Base-by-base conservation (phyloP, 1,140 invertebrate genomes). In the Agrilus planipennis region DNA sequence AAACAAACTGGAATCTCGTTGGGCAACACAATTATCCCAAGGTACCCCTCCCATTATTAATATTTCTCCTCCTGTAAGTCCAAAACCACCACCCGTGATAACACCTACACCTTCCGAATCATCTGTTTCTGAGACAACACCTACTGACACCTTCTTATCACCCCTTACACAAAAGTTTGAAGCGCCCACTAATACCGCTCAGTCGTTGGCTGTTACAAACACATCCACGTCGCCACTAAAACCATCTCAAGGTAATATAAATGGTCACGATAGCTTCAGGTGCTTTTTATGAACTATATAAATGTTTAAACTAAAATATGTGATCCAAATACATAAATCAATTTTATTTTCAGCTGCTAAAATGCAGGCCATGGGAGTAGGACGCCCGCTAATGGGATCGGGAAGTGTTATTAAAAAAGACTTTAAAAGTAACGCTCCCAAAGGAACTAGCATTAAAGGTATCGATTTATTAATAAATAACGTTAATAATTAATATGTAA, bases 21-120 rank as follows among this genome's bases (percentile, higher is more conserved):
- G 55, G 38, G 56, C 58, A n/a, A 41, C 46, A 1, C 50, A 60
- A 15, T 34, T 48, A 1, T 20, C 51, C 15, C 67, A 61, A 59
- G 61, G 65, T 40, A 69, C 58, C 56, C 17, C 61, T 47, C 18
- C 59, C 55, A 7, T 35, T 58, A 21, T 46, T 40, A 4, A 25
- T n/a, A 51, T 38, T 32, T 41, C 50, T 28, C 42, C 47, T 37
- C 28, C 44, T 19, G 48, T 38, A 41, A 50, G 44, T 44, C 45
- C 46, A 17, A n/a, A n/a, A n/a, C 35, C 51, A 18, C 49, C 42
- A 18, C 39, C 34, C 22, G 30, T 34, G 17, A 42, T 18, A n/a
- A 31, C 9, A 34, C 21, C 20, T 11, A 15, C 18, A 15, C 34
- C 17, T 22, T n/a, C 35, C 23, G 23, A 25, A 25, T 7, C n/a